Percentiles rank a stretch among this genome's conserved stretches.
Evolutionary conservation across 2,888 invertebrate genomes (phyloP).

Genomic region (Alloscopus bannaensis): DNA sequence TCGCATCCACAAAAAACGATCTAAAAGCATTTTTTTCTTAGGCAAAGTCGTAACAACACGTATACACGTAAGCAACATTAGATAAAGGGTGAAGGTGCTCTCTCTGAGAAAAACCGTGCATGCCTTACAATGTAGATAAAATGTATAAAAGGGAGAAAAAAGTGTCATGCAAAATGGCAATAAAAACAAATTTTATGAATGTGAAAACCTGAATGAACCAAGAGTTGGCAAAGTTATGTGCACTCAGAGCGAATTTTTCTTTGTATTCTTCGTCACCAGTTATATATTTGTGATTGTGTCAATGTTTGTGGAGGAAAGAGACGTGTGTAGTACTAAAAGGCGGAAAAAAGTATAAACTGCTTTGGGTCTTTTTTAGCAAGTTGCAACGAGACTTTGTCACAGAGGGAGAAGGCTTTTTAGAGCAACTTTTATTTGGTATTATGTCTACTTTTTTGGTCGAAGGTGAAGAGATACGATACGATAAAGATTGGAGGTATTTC

Average conservation of each 20-base stretch:
- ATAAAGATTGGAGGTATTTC: too few species aligned
- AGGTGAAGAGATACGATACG: too few species aligned
- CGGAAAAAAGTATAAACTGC: too few species aligned
- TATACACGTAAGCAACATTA: constrained; percentile 42
- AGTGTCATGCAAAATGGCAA: constrained; percentile 63
- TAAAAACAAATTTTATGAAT: constrained; percentile 64
- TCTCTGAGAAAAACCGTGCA: background rate
- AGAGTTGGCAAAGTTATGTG: constrained; percentile 52
- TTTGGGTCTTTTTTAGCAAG: too few species aligned
- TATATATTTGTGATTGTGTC: too few species aligned
- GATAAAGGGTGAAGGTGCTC: constrained; percentile 45
- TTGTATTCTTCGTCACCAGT: too few species aligned
- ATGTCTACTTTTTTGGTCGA: too few species aligned
- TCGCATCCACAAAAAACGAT: constrained; percentile 13
- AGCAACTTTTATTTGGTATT: too few species aligned
- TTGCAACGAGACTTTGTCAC: too few species aligned
- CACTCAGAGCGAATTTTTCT: constrained; percentile 21
- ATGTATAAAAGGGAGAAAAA: constrained; percentile 30
- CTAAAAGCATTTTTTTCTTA: constrained; percentile 1
- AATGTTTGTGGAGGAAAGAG: too few species aligned
- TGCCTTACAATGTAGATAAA: background rate
- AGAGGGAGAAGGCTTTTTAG: too few species aligned
- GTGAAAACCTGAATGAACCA: constrained; percentile 62
- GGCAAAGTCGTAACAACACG: constrained; percentile 30
- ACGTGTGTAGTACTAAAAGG: too few species aligned